A percentile compares a stretch with the other conserved stretches of the same genome.
Evolutionary conservation across 2,888 invertebrate genomes (phyloP).

Genomic region (Diarsia rubi): DNA sequence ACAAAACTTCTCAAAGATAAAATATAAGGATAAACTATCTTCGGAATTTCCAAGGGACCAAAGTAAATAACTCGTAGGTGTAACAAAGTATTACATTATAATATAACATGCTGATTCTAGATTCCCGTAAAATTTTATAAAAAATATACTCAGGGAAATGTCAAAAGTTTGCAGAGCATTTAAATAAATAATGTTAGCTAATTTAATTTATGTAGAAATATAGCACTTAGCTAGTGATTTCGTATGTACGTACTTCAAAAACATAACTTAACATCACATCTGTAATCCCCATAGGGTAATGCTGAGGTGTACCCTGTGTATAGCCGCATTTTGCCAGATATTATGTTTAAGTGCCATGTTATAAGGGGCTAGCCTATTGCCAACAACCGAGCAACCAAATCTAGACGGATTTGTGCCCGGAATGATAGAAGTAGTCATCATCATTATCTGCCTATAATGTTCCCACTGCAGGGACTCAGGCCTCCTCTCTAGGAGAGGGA

Average conservation of each 20-base stretch:
- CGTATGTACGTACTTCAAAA: neutral
- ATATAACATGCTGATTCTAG: neutral
- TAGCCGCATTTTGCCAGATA: no score
- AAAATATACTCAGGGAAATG: neutral
- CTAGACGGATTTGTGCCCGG: no score
- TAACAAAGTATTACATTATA: conserved; percentile 16
- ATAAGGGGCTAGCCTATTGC: no score
- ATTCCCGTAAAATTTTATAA: neutral
- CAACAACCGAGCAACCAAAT: no score
- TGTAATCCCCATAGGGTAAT: no score
- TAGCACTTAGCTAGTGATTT: neutral
- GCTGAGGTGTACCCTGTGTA: no score
- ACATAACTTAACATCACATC: no score
- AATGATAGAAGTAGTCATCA: no score
- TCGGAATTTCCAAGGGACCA: conserved; percentile 10
- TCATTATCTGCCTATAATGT: no score
- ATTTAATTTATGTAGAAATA: neutral
- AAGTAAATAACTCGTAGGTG: neutral
- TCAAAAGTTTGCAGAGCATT: neutral
- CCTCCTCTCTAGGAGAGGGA: no score
- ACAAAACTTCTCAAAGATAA: neutral
- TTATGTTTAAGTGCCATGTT: no score
- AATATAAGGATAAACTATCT: neutral
- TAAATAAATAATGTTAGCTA: neutral
- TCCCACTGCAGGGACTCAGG: no score